Base-by-base conservation (phyloP, 2,113 vertebrate species). In the Oreochromis spilurus region DNA sequence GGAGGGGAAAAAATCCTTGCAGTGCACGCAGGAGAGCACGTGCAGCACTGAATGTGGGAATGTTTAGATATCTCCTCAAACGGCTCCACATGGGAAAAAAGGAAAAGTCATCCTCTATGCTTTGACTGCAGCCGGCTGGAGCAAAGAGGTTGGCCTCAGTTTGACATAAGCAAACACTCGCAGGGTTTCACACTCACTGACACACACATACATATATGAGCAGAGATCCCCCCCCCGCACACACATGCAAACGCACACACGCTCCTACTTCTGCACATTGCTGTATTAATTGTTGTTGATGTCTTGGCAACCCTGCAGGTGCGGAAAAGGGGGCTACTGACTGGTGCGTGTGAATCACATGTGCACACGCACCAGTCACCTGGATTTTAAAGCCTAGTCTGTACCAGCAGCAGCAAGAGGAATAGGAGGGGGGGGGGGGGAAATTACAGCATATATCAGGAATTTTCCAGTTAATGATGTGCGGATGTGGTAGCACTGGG, bases 401-500 rank as follows among this genome's bases (percentile, higher is more conserved):
- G 96, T 97, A 97, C 96, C 96, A 94, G 94, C 95, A 95, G 83
- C 3, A 40, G 86, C 53, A 83, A 91, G 88, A 91, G 88, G 85
- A 92, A 86, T 54, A 65, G 21, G 54, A 1, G n/a, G 54, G 9
- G 34, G 34, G n/a, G n/a, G n/a, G n/a, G 21, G 54, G 21, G 21
- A 97, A 98, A 97, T 99, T 97, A 99, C 98, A 97, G 97, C 98
- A 99, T 99, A 97, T 98, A 99, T 98, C 97, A 98, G 98, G 98
- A 99, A 99, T 99, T 99, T 99, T 99, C 98, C 98, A 97, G 96
- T 97, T 99, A 99, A 99, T 97, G 98, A 99, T 98, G 97, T 98
- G 97, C 97, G 98, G 98, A 99, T 99, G 98, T 99, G 98, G 98
- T 98, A 97, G 98, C 95, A 93, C 96, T 95, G 95, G 97, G 96